Evolutionary conservation across 92 coral and sea anemone species (phyloP).

Genomic region (Siderastrea radians): DNA sequence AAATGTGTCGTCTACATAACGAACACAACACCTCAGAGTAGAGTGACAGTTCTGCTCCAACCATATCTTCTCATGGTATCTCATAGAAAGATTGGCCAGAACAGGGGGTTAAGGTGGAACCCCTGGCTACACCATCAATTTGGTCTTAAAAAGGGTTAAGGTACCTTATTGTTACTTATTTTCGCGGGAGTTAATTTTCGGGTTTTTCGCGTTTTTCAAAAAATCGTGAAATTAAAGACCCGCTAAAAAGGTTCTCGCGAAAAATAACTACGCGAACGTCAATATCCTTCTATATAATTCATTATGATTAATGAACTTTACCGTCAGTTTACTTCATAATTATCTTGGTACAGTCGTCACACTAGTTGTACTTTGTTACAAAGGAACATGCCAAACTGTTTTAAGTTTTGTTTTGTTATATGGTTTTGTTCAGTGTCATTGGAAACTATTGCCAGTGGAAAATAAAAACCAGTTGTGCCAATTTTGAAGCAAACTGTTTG

Average conservation of each 20-base stretch:
- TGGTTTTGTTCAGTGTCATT: constrained; percentile 4
- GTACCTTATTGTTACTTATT: too few relatives aligned
- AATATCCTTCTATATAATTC: too few relatives aligned
- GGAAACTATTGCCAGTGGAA: neutral
- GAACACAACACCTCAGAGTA: neutral
- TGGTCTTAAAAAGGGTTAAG: constrained; percentile 6
- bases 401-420: neutral
- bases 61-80: constrained; percentile 41
- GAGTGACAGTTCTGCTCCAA: neutral
- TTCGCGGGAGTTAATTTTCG: too few relatives aligned
- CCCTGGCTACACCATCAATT: constrained; percentile 26
- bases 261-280: too few relatives aligned
- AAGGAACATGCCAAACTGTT: neutral
- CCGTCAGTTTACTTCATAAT: too few relatives aligned
- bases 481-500: neutral
- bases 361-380: neutral
- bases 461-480: neutral
- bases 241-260: too few relatives aligned
- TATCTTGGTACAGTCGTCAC: too few relatives aligned
- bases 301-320: too few relatives aligned
- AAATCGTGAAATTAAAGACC: too few relatives aligned
- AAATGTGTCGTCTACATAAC: constrained; percentile 27
- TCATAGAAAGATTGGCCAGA: constrained; percentile 31
- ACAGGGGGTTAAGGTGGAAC: constrained; percentile 15
- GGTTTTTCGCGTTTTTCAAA: too few relatives aligned